Evolutionary conservation across 2,797 vertebrate genomes (phyloP).

Genomic region (Sphenopsis melanotis): DNA sequence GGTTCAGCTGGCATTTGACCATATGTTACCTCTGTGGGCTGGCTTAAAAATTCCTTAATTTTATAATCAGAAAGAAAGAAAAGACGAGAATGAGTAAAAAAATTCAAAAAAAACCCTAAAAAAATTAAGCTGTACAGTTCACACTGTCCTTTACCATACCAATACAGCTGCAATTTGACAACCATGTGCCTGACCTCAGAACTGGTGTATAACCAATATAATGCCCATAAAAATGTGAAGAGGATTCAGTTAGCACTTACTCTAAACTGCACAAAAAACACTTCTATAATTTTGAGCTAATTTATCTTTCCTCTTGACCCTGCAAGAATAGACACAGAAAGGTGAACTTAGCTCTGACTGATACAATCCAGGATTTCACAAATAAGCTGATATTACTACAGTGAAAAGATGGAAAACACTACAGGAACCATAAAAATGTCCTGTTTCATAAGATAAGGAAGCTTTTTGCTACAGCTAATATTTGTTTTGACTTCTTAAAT

Average conservation of each 20-base stretch:
- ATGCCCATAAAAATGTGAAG: not conserved
- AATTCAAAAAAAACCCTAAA: accelerated
- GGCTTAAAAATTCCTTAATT: not conserved
- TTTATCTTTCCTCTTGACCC: not conserved
- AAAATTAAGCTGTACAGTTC: not conserved
- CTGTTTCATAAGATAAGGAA: not conserved
- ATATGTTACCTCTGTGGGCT: not conserved
- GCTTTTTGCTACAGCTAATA: not conserved
- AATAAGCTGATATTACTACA: not conserved
- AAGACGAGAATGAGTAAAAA: not conserved
- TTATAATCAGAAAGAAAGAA: not conserved
- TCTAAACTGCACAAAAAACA: not conserved
- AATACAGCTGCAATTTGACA: not conserved
- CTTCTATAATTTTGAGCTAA: not conserved
- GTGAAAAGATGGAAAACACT: not conserved
- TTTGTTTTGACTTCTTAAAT: not conserved
- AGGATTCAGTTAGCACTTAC: not conserved
- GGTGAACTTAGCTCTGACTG: not conserved
- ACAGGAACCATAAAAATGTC: not conserved
- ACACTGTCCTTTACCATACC: not conserved
- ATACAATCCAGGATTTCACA: not conserved
- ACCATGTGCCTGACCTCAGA: not conserved
- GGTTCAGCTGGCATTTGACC: not conserved
- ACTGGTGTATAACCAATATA: not conserved
- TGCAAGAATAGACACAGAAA: not conserved